Evolutionary conservation across 2,888 invertebrate genomes (phyloP), one percentile per base, ranked within the genome.

Genomic region (Minunthozetes semirufus): DNA sequence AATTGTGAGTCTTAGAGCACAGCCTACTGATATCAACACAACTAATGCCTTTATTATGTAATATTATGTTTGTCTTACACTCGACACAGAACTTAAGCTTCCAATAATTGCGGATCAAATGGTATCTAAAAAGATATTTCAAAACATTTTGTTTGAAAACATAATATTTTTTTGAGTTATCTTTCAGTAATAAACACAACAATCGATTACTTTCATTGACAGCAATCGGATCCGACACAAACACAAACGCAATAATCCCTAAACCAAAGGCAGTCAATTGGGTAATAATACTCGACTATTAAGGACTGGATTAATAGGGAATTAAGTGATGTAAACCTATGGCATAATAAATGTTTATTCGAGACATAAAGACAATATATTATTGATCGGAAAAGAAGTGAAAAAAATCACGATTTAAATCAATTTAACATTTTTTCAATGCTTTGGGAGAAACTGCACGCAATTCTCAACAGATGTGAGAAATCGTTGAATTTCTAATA

Each of bases 391-490:
- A n/a, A 50, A 19, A 42, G 8, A n/a, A 50, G 19, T 19, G 50
- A 50, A 50, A 50, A 48, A 50, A 50, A 50, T 50, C 50, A 50
- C 50, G 50, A 19, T 50, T 50, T 50, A 50, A 50, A 50, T 50
- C 50, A 50, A 50, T 50, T 50, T n/a, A 50, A 9, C 50, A 50
- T 19, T 19, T 19, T 50, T 50, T 50, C 50, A 50, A 50, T 50
- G n/a, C 9, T n/a, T 19, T 42, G 42, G 6, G 50, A n/a, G 19
- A 50, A 50, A 50, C 19, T 19, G 50, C n/a, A 50, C n/a, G n/a
- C n/a, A 50, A 50, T 19, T 50, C 50, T 19, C 50, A 50, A 50
- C 50, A 50, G 50, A 50, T 50, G 50, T n/a, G 19, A 50, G 13
- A 50, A n/a, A 9, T 4, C n/a, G n/a, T 19, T 50, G 50, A 19